These are phyloP conservation scores for Chionis minor DNA, from an alignment of 2,113 vertebrate species.

Conservation along the genomic window DNA sequence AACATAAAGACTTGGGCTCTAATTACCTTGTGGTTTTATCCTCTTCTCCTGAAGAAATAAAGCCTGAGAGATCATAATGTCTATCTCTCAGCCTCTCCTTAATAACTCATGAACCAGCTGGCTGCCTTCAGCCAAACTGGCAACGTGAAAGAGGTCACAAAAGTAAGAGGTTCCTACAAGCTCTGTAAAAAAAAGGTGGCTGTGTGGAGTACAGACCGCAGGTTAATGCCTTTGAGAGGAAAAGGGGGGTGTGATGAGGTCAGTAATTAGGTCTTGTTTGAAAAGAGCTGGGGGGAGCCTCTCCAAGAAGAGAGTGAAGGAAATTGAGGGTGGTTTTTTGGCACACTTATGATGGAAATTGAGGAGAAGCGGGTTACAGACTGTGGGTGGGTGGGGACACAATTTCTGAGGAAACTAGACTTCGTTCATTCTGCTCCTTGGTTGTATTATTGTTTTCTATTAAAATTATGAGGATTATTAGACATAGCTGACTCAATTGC, in stretches of 20 bases:
- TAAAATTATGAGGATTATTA: slow-evolving; percentile 11
- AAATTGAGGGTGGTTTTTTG: not conserved
- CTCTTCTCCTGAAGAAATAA: slow-evolving; percentile 9
- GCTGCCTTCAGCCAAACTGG: not conserved
- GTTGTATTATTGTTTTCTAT: slow-evolving; percentile 1
- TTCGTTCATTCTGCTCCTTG: not conserved
- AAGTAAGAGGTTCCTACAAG: not conserved
- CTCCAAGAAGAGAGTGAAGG: not conserved
- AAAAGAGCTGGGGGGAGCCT: not conserved
- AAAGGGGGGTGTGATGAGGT: not conserved
- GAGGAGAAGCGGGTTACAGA: slow-evolving; percentile 9
- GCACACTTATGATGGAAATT: not conserved
- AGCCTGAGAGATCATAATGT: not conserved
- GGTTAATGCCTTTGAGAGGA: not conserved
- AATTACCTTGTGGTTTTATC: not conserved
- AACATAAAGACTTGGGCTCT: not conserved
- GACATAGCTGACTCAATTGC: not conserved
- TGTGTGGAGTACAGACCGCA: not conserved
- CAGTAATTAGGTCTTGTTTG: not conserved
- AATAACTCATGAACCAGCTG: not conserved
- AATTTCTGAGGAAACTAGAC: slow-evolving; percentile 20
- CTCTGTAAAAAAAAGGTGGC: not conserved
- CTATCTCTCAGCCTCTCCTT: not conserved
- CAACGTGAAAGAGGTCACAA: not conserved
- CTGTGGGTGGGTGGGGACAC: not conserved